Conservation (phyloP, 2,888 invertebrate genomes). For the Galeopsomyia nigrocyanea region DNA sequence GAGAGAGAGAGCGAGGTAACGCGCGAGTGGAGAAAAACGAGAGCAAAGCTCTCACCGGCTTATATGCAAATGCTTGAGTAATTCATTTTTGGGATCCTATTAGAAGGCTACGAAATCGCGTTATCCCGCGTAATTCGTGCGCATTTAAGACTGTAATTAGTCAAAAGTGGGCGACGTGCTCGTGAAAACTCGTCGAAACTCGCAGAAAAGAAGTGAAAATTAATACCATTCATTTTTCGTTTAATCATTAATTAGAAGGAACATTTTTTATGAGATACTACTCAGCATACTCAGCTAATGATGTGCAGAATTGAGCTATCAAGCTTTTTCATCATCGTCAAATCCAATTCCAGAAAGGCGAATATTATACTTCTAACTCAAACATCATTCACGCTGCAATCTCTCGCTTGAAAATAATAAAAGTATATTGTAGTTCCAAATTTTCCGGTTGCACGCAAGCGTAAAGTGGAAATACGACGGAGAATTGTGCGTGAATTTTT, state of each 20-base stretch:
- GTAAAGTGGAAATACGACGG: conserved; percentile 20
- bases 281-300: too few relatives aligned
- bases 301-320: too few relatives aligned
- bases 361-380: too few relatives aligned
- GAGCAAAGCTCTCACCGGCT: conserved; percentile 50
- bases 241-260: background rate
- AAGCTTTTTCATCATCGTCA: too few relatives aligned
- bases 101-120: conserved; percentile 50
- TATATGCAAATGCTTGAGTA: conserved; percentile 63
- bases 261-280: too few relatives aligned
- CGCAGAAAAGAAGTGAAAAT: conserved; percentile 13
- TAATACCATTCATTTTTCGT: conserved; percentile 12
- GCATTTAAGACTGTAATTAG: conserved; percentile 38
- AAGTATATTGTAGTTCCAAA: background rate
- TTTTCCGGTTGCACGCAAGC: conserved; percentile 17
- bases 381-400: too few relatives aligned
- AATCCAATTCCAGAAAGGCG: too few relatives aligned
- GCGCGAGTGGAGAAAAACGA: conserved; percentile 48
- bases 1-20: background rate
- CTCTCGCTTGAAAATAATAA: too few relatives aligned
- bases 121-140: conserved; percentile 40
- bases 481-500: too few relatives aligned
- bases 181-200: conserved; percentile 1
- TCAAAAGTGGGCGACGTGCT: conserved; percentile 35
- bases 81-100: conserved; percentile 65